phyloP scores from a whole-genome alignment of 2,888 invertebrate genomes.

The Ormyrus pomaceus region DNA sequence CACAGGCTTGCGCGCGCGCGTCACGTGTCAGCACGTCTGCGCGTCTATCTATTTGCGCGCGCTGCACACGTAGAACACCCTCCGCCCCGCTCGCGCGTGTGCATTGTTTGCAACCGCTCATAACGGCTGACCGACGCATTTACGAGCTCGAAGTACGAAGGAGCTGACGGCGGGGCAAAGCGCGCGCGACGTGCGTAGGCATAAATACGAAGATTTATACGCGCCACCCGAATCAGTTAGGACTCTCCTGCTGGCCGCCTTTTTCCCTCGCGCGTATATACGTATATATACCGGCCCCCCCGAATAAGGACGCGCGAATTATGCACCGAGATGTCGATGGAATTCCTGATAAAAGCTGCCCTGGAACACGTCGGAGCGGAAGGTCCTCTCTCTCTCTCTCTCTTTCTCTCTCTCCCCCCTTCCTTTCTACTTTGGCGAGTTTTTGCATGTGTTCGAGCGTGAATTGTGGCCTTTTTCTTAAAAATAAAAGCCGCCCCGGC shows the following conservation, averaged over 20 bases:
- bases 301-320: slow-evolving; percentile 23
- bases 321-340: slow-evolving; percentile 32
- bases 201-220: slow-evolving; percentile 15
- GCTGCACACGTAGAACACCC: neutral
- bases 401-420: neutral
- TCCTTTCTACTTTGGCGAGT: neutral
- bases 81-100: neutral
- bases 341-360: slow-evolving; percentile 25
- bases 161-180: neutral
- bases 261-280: neutral
- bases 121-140: neutral
- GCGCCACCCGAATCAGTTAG: neutral
- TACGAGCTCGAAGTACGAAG: neutral
- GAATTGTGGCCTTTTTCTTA: no score
- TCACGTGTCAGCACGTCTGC: no score
- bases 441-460: no score
- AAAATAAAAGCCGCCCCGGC: no score
- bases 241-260: neutral
- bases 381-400: neutral
- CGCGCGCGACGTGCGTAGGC: slow-evolving; percentile 21
- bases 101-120: no score
- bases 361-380: neutral
- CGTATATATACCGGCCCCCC: slow-evolving; percentile 1
- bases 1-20: no score
- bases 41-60: no score